Percentiles rank a stretch among this genome's conserved stretches.
Evolutionary conservation across 2,113 vertebrate species (phyloP).

Genomic region (Pelecanus crispus): DNA sequence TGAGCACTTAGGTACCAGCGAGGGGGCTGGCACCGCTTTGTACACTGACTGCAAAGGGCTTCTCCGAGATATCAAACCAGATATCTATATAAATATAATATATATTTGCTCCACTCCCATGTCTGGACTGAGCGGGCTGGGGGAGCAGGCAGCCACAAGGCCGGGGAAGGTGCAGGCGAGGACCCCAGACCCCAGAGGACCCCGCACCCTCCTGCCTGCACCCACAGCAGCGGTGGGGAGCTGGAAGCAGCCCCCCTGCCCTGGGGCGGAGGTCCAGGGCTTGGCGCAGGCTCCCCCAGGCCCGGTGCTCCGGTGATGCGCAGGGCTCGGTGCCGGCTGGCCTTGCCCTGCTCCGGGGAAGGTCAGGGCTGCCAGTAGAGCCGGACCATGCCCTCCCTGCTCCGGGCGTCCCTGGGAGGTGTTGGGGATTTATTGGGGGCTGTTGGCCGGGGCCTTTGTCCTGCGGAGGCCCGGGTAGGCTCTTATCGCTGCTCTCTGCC

Average conservation of each 20-base stretch:
- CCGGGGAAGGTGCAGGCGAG: no score
- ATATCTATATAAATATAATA: conserved; percentile 60
- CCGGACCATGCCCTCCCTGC: neutral
- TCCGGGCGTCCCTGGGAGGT: neutral
- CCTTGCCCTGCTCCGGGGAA: neutral
- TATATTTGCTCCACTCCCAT: neutral
- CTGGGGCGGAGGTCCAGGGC: neutral
- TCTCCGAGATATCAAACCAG: neutral
- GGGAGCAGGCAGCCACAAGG: neutral
- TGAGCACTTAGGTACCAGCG: neutral
- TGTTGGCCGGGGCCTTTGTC: neutral
- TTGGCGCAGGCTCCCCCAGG: neutral
- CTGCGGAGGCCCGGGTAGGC: neutral
- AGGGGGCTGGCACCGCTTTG: conserved; percentile 1
- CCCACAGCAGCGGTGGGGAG: neutral
- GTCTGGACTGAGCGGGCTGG: neutral
- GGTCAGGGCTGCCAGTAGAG: neutral
- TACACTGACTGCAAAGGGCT: neutral
- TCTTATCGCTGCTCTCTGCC: neutral
- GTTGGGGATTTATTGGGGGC: neutral
- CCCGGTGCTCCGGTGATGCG: neutral
- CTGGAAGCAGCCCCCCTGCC: neutral
- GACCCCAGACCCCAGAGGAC: neutral
- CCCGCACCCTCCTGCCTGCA: neutral
- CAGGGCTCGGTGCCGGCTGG: neutral